These are phyloP conservation scores for Dinothrombium tinctorium DNA, from an alignment of 1,140 invertebrate genomes.

Conservation along the genomic window DNA sequence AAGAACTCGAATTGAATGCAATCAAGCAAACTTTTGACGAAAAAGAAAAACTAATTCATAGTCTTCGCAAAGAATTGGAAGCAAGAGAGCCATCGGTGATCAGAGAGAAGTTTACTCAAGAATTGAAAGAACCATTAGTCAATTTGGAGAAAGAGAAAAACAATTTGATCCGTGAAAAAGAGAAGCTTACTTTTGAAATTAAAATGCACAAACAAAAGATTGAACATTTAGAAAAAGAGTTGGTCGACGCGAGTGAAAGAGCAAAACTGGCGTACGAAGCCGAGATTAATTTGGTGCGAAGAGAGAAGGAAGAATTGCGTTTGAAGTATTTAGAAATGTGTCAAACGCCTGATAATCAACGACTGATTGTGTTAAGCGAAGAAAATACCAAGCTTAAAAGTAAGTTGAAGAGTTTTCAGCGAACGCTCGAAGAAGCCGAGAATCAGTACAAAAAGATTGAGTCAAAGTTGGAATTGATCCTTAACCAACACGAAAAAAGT, in stretches of 20 bases:
- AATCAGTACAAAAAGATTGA: conserved; percentile 6
- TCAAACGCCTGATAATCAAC: conserved; percentile 8
- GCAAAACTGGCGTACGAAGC: conserved; percentile 1
- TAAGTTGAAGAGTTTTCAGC: background rate
- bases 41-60: conserved; percentile 3
- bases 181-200: background rate
- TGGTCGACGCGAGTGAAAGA: conserved; percentile 9
- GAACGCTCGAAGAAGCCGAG: conserved; percentile 6
- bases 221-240: conserved; percentile 9
- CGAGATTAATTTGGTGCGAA: conserved; percentile 5
- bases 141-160: conserved; percentile 4
- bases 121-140: conserved; percentile 7
- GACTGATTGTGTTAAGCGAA: conserved; percentile 1
- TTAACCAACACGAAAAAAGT: conserved; percentile 5
- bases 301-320: conserved; percentile 10
- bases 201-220: conserved; percentile 8
- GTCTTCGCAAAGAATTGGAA: background rate
- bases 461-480: conserved; percentile 2
- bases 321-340: conserved; percentile 2
- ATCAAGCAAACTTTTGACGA: conserved; percentile 1
- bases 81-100: conserved; percentile 1
- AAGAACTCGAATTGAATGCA: conserved; percentile 6
- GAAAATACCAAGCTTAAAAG: conserved; percentile 5
- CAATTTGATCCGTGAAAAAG: conserved; percentile 2
- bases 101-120: background rate